phyloP scores from a whole-genome alignment of 1,140 invertebrate species.

The Drosophila tropicalis region DNA sequence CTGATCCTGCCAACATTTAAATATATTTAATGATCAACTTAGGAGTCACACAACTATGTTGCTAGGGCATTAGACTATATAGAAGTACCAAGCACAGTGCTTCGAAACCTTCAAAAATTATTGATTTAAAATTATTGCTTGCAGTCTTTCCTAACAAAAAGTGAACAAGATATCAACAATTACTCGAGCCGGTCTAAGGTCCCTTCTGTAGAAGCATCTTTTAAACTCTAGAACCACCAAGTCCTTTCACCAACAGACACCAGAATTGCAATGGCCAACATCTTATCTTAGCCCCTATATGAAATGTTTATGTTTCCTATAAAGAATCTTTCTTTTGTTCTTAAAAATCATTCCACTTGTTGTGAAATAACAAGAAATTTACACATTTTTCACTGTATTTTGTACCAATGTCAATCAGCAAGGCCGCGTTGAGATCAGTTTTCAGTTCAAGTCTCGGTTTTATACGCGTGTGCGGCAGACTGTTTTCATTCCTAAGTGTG shows the following conservation, averaged over 20 bases:
- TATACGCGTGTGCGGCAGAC: slow-evolving; percentile 43
- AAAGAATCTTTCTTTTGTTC: too few species aligned
- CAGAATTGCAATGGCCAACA: too few species aligned
- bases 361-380: too few species aligned
- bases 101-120: not conserved
- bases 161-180: too few species aligned
- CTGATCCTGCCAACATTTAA: slow-evolving; percentile 39
- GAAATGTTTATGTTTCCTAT: too few species aligned
- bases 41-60: slow-evolving; percentile 12
- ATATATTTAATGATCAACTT: slow-evolving; percentile 56
- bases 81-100: slow-evolving; percentile 24
- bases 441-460: not conserved
- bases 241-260: too few species aligned
- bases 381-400: not conserved
- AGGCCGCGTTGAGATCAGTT: slow-evolving; percentile 14
- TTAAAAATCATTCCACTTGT: too few species aligned
- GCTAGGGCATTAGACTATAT: not conserved
- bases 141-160: too few species aligned
- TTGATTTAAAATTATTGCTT: not conserved
- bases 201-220: too few species aligned
- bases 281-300: too few species aligned
- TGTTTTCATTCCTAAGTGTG: slow-evolving; percentile 33
- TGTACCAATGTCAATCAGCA: slow-evolving; percentile 29
- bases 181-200: too few species aligned
- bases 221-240: too few species aligned